A percentile compares a stretch with the other conserved stretches of the same genome.
These are phyloP conservation scores for Trogon melanurus DNA, from an alignment of 2,113 vertebrate genomes.

Conservation along the genomic window DNA sequence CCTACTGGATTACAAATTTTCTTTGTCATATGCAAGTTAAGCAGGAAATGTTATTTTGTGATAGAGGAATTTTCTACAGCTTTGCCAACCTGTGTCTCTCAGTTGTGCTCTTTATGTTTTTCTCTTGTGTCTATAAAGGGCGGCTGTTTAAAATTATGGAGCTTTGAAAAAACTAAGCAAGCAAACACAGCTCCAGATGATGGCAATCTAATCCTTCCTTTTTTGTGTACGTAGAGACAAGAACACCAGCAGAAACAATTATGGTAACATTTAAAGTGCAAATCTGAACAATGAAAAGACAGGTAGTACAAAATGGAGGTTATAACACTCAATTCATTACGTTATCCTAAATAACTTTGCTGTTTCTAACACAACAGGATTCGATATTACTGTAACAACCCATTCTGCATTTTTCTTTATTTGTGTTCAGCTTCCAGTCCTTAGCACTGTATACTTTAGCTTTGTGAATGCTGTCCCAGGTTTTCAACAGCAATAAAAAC, in stretches of 20 bases:
- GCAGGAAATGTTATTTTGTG: background rate
- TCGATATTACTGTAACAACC: background rate
- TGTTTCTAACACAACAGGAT: background rate
- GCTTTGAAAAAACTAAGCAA: background rate
- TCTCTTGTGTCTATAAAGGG: background rate
- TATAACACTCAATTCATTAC: background rate
- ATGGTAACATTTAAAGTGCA: background rate
- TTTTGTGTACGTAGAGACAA: background rate
- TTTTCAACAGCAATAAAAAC: background rate
- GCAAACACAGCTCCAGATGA: background rate
- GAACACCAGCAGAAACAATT: background rate
- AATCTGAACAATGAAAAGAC: constrained; percentile 8
- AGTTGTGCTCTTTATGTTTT: background rate
- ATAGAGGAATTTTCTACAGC: background rate
- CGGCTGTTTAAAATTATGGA: background rate
- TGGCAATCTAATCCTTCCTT: constrained; percentile 12
- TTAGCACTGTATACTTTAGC: background rate
- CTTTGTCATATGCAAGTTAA: background rate
- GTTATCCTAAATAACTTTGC: background rate
- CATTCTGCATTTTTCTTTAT: background rate
- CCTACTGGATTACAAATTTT: background rate
- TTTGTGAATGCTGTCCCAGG: background rate
- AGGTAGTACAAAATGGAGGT: background rate
- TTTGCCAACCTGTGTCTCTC: background rate
- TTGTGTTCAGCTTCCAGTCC: background rate